Evolutionary conservation across 1,140 invertebrate genomes (phyloP).

Genomic region (Lordiphosa clarofinis): DNA sequence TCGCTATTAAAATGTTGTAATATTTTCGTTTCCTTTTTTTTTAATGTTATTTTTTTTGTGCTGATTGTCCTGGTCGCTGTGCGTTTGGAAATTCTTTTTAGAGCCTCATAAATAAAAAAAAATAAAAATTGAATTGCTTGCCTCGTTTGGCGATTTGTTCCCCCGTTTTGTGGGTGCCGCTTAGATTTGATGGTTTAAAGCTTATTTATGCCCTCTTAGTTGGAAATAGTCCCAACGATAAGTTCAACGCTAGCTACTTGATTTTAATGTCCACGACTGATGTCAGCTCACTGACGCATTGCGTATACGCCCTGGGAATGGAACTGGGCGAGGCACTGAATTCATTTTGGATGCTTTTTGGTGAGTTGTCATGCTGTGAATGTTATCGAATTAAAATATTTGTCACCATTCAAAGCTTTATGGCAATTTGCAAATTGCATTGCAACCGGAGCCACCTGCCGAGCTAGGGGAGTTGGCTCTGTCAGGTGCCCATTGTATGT

Average conservation of each 20-base stretch:
- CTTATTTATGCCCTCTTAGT: constrained; percentile 57
- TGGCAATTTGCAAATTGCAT: constrained; percentile 62
- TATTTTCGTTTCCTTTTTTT: constrained; percentile 57
- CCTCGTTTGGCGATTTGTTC: constrained; percentile 20
- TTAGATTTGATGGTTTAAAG: constrained; percentile 57
- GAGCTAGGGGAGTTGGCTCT: constrained; percentile 7
- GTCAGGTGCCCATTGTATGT: constrained; percentile 34
- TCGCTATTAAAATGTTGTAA: constrained; percentile 76
- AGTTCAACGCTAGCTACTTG: constrained; percentile 25
- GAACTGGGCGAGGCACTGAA: background rate
- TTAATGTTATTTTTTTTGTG: constrained; percentile 43
- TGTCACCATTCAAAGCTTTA: constrained; percentile 49
- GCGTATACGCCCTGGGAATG: constrained; percentile 42
- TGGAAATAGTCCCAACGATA: constrained; percentile 30
- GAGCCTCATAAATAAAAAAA: constrained; percentile 54
- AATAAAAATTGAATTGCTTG: constrained; percentile 60
- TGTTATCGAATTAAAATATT: constrained; percentile 67
- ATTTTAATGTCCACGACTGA: constrained; percentile 34
- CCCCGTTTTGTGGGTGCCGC: constrained; percentile 21
- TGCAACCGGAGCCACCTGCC: constrained; percentile 20
- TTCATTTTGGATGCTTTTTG: constrained; percentile 12
- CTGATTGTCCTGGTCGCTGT: constrained; percentile 51
- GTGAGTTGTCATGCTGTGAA: constrained; percentile 26
- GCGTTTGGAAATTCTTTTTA: constrained; percentile 13
- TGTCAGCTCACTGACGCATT: constrained; percentile 34